These are phyloP conservation scores for Eulemur mongoz DNA, from an alignment of 2,797 vertebrate genomes.

Conservation along the genomic window DNA sequence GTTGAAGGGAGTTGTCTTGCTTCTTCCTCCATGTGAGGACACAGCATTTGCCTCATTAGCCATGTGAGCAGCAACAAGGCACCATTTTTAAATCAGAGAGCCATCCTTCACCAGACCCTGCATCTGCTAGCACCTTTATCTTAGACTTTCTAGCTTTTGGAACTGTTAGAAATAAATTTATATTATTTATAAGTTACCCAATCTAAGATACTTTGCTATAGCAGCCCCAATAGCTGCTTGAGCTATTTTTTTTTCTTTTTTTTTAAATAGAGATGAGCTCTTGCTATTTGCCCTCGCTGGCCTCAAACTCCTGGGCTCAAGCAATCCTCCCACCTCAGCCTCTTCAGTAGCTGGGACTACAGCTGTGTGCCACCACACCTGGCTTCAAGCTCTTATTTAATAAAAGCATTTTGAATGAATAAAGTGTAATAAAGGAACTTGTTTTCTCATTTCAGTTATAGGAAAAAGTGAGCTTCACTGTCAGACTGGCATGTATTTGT, in stretches of 20 bases:
- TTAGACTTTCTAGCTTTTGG: not conserved
- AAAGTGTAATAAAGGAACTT: not conserved
- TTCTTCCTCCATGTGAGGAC: too few species aligned
- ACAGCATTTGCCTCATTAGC: not conserved
- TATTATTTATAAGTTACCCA: not conserved
- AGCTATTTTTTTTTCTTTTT: not conserved
- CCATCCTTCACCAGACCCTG: not conserved
- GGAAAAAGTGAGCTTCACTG: not conserved
- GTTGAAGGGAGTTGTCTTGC: not conserved
- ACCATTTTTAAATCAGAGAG: not conserved
- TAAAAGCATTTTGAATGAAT: not conserved
- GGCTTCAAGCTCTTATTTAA: not conserved
- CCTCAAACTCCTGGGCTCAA: not conserved
- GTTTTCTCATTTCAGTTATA: not conserved
- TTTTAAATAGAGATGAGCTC: not conserved
- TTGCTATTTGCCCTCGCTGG: not conserved
- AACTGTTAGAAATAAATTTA: not conserved
- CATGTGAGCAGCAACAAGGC: not conserved
- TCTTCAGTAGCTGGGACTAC: not conserved
- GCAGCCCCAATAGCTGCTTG: not conserved
- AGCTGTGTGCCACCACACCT: not conserved
- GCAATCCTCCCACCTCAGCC: not conserved
- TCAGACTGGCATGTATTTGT: conserved; percentile 56
- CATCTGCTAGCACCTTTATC: not conserved
- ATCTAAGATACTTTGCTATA: not conserved